These are phyloP conservation scores for Nesoenas mayeri DNA, from an alignment of 2,113 vertebrate species.

Conservation along the genomic window DNA sequence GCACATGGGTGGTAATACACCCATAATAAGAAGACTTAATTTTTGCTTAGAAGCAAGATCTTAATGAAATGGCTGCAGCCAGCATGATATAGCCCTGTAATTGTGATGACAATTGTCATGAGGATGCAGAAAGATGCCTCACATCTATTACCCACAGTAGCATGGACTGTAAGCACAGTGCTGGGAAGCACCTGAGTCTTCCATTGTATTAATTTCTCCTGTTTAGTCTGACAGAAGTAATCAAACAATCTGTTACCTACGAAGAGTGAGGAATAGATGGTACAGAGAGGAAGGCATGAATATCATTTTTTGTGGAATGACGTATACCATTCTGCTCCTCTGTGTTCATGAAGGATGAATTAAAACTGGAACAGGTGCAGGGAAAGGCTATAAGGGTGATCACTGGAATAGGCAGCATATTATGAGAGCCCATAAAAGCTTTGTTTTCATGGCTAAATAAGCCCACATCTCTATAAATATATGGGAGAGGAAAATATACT, in stretches of 20 bases:
- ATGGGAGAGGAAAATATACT: background rate
- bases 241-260: background rate
- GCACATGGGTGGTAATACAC: background rate
- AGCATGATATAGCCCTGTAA: background rate
- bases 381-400: background rate
- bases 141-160: background rate
- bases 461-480: background rate
- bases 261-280: background rate
- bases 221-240: background rate
- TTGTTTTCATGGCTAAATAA: background rate
- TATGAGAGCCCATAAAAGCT: background rate
- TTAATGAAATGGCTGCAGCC: background rate
- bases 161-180: background rate
- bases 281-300: background rate
- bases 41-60: background rate
- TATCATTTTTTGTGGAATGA: background rate
- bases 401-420: background rate
- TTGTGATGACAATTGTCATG: background rate
- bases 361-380: background rate
- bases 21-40: background rate
- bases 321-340: background rate
- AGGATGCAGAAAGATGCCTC: background rate
- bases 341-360: background rate
- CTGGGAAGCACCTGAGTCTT: background rate
- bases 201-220: background rate